Evolutionary conservation across 2,797 vertebrate genomes (phyloP).

Genomic region (Salarias fasciatus): DNA sequence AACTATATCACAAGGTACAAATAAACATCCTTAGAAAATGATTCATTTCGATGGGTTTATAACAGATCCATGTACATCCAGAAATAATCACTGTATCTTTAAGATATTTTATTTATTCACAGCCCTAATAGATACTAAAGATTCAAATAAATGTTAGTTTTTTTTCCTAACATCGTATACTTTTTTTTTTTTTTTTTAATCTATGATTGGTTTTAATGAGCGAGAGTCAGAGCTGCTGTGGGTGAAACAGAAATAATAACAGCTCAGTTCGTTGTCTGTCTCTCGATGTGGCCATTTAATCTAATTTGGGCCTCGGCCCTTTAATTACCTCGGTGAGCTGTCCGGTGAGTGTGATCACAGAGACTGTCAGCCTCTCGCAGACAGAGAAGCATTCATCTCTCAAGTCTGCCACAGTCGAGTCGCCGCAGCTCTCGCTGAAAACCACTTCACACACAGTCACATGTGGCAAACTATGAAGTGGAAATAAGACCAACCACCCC

Average conservation of each 20-base stretch:
- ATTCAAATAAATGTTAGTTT: conserved; percentile 60
- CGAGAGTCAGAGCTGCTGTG: neutral
- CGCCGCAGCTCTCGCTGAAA: conserved; percentile 45
- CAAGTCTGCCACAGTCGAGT: conserved; percentile 28
- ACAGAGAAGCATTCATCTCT: conserved; percentile 21
- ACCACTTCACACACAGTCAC: conserved; percentile 71
- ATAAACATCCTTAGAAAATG: conserved; percentile 80
- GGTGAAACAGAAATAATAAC: conserved; percentile 23
- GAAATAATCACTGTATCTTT: conserved; percentile 43
- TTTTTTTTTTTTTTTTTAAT: conserved; percentile 40
- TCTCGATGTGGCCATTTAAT: conserved; percentile 21
- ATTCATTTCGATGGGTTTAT: conserved; percentile 67
- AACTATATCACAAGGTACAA: conserved; percentile 75
- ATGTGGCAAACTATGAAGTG: conserved; percentile 65
- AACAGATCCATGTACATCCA: conserved; percentile 44
- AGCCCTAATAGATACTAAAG: conserved; percentile 53
- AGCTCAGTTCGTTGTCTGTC: conserved; percentile 10
- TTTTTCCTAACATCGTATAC: conserved; percentile 38
- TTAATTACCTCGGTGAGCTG: conserved; percentile 17
- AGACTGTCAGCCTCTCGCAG: conserved; percentile 10
- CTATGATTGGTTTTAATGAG: conserved; percentile 26
- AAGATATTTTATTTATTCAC: conserved; percentile 61
- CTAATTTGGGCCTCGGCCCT: conserved; percentile 14
- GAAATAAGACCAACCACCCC: conserved; percentile 63
- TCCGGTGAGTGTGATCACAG: conserved; percentile 27